Base-by-base conservation (phyloP, 2,113 vertebrate species). In the Sinocyclocheilus rhinocerous region DNA sequence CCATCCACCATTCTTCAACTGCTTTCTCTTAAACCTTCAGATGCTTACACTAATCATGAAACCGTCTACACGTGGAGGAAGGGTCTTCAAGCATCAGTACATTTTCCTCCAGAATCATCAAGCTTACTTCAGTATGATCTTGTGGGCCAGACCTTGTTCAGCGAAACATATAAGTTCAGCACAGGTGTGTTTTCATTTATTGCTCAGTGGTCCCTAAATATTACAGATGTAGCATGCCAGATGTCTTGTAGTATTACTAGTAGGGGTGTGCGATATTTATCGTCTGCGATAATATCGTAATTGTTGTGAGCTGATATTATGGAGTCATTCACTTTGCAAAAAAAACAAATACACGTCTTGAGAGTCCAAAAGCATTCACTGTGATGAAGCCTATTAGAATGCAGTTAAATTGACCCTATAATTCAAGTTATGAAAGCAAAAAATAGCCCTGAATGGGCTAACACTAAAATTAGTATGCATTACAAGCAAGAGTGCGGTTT, bases 71-170 rank as follows among this genome's bases (percentile, higher is more conserved):
- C 94, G 4, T 96, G 95, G 95, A 94, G 89, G 87, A 96, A 95
- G 81, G 95, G 95, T 0, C 91, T 81, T 2, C 8, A 90, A 20
- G 86, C 88, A 0, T 96, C 95, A 6, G 93, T 96, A 3, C 95
- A 95, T 5, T 91, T 95, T 86, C 95, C 95, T 2, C 88, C 92
- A 52, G 95, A 96, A 90, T 96, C 95, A 36, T 95, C 95, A 12
- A 96, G 94, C 89, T 92, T 96, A 59, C 91, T 96, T 59, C 94
- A 95, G 90, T 96, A 96, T 22, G 95, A 96, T 76, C 93, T 96
- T 18, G 90, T 96, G 57, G 92, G 93, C 59, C 94, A 95, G 86
- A 93, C 83, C 7, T 85, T 95, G 84, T 95, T 92, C 90, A 95
- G 85, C 79, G 91, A 95, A 89, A 91, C 91, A 15, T 89, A 94